Percentiles rank a stretch among this genome's conserved stretches.
Conservation (phyloP, 2,888 invertebrate species). For the Xestoiulus laeticollis region DNA sequence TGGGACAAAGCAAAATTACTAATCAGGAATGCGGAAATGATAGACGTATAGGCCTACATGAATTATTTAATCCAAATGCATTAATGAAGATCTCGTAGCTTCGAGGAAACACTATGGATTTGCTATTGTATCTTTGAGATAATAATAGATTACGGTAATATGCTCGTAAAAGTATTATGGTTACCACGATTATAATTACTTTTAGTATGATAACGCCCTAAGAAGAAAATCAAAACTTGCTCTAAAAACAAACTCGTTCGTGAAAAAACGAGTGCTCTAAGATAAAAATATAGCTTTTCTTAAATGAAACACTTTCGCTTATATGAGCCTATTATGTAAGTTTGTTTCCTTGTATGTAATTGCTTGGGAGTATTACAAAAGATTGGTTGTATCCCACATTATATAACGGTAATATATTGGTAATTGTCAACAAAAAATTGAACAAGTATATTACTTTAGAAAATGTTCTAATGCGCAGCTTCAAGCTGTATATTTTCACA, state of each 20-base stretch:
- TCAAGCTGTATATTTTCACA: not conserved
- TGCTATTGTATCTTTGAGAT: not conserved
- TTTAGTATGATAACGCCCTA: not conserved
- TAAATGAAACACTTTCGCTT: not conserved
- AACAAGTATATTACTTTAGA: not conserved
- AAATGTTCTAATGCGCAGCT: not conserved
- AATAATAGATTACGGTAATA: conserved; percentile 9
- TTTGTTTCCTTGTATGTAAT: not conserved
- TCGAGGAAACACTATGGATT: conserved; percentile 3
- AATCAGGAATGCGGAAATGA: conserved; percentile 30
- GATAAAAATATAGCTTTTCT: not conserved
- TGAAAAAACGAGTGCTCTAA: too few relatives aligned
- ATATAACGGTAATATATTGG: not conserved
- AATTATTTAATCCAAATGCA: not conserved
- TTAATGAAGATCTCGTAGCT: not conserved
- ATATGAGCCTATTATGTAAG: not conserved
- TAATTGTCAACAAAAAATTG: not conserved
- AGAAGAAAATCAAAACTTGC: not conserved
- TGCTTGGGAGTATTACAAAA: not conserved
- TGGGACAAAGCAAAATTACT: not conserved
- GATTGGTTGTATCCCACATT: not conserved
- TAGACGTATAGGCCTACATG: not conserved
- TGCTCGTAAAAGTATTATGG: conserved; percentile 1
- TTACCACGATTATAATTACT: conserved; percentile 27
- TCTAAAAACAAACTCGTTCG: not conserved